Conservation (phyloP, 2,797 vertebrate species). For the Diglossa cyanea region DNA sequence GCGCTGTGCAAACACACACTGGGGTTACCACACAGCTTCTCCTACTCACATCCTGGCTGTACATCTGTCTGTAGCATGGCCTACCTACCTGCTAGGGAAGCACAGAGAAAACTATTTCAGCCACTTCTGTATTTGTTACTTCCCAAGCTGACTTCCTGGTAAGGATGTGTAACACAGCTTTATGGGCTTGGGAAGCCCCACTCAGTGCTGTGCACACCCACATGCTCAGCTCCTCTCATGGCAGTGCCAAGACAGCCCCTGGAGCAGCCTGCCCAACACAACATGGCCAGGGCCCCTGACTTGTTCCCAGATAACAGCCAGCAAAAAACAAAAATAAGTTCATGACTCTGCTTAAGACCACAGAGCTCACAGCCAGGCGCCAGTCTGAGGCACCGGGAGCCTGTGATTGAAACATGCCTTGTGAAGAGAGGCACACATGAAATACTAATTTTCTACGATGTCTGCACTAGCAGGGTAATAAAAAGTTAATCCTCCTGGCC, state of each 20-base stretch:
- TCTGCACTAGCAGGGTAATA: constrained; percentile 74
- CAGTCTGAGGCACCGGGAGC: constrained; percentile 36
- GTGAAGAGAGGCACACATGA: constrained; percentile 54
- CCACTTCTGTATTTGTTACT: background rate
- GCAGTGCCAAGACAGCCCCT: background rate
- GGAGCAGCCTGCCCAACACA: background rate
- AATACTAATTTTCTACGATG: constrained; percentile 70
- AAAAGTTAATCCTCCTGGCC: constrained; percentile 65
- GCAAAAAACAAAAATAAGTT: constrained; percentile 41
- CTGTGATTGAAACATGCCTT: constrained; percentile 40
- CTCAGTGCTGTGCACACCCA: background rate
- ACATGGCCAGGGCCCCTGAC: background rate
- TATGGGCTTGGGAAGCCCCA: background rate
- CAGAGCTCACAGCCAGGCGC: background rate
- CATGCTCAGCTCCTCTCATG: background rate
- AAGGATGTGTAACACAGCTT: background rate
- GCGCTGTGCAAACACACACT: background rate
- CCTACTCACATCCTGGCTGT: background rate
- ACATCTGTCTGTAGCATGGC: background rate
- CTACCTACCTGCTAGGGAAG: background rate
- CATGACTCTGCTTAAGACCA: constrained; percentile 47
- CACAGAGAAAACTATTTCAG: background rate
- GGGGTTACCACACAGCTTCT: background rate
- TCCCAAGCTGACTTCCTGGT: background rate
- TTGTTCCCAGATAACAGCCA: background rate